Percentiles rank a stretch among this genome's conserved stretches.
Conservation (phyloP, 2,888 invertebrate genomes). For the Pseudococcus jackbeardsleyi region DNA sequence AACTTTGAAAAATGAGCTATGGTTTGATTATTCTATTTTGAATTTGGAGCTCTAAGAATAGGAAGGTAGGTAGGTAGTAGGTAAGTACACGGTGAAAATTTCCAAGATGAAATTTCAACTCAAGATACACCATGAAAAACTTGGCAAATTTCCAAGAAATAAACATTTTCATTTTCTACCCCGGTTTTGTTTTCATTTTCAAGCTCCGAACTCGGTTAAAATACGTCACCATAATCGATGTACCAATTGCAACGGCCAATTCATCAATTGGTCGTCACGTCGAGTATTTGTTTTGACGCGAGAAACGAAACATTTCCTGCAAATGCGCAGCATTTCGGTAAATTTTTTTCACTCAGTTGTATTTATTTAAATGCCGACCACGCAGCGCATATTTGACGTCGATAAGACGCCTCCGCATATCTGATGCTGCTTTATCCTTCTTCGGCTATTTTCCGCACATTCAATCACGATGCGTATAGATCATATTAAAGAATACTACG, state of each 20-base stretch:
- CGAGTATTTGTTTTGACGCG: constrained; percentile 17
- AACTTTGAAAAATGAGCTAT: too few relatives aligned
- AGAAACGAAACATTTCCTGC: not conserved
- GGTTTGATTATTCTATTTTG: too few relatives aligned
- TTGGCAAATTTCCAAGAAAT: too few relatives aligned
- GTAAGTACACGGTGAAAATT: too few relatives aligned
- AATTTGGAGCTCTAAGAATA: too few relatives aligned
- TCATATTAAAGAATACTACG: not conserved
- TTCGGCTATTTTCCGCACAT: constrained; percentile 20
- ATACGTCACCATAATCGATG: not conserved
- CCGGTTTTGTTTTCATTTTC: too few relatives aligned
- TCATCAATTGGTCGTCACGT: not conserved
- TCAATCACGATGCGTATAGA: constrained; percentile 28
- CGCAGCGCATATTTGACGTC: constrained; percentile 27
- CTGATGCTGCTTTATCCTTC: not conserved
- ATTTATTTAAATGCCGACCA: constrained; percentile 25
- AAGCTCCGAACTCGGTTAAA: too few relatives aligned
- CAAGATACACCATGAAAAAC: too few relatives aligned
- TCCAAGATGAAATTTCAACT: too few relatives aligned
- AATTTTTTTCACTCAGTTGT: not conserved
- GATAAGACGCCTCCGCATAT: constrained; percentile 23
- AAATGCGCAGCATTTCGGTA: not conserved
- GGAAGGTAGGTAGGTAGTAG: too few relatives aligned
- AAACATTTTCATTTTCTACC: too few relatives aligned
- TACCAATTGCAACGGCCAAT: not conserved